phyloP scores from a whole-genome alignment of 2,797 vertebrate species.

The Okamejei kenojei region DNA sequence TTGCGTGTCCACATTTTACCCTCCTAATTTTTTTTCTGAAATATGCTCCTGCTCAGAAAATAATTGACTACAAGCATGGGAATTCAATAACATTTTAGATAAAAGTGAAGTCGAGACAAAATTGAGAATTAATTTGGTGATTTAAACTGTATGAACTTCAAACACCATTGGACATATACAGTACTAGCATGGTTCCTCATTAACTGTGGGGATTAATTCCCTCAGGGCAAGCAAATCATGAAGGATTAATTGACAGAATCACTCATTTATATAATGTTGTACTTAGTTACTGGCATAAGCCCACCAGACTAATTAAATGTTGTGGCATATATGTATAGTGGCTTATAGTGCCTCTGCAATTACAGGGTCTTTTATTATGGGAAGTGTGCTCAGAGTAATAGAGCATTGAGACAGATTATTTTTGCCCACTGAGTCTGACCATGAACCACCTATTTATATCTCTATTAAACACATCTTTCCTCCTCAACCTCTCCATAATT shows the following conservation, averaged over 20 bases:
- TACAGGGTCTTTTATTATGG: neutral
- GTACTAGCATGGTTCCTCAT: neutral
- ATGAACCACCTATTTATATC: too few relatives aligned
- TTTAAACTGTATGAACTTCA: neutral
- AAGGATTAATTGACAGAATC: neutral
- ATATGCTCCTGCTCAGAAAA: neutral
- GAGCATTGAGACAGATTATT: too few relatives aligned
- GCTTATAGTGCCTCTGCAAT: neutral
- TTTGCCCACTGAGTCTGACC: too few relatives aligned
- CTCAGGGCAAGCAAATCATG: too few relatives aligned
- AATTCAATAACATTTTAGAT: neutral
- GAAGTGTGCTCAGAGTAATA: neutral
- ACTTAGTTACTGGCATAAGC: neutral
- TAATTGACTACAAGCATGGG: neutral
- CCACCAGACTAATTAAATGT: neutral
- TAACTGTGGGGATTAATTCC: neutral
- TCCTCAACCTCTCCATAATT: too few relatives aligned
- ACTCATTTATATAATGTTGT: neutral
- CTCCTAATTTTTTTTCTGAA: too few relatives aligned
- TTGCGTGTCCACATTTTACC: too few relatives aligned
- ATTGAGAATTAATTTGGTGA: neutral
- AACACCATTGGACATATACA: neutral
- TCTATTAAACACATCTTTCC: too few relatives aligned
- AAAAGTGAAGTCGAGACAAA: neutral
- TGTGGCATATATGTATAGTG: neutral